Evolutionary conservation across 2,888 invertebrate species (phyloP).

Genomic region (Trachelus stipa): DNA sequence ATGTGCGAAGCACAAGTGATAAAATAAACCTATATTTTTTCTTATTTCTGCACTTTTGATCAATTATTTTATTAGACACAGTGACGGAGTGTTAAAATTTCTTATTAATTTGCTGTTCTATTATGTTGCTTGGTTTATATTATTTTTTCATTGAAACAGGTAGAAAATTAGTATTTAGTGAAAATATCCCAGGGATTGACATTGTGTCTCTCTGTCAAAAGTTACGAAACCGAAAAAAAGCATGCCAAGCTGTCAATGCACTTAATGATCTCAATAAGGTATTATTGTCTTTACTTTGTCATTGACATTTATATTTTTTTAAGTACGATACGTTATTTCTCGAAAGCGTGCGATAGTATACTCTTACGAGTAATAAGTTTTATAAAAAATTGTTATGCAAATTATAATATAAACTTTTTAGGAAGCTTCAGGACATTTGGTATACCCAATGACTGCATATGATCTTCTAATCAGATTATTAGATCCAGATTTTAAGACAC

Average conservation of each 20-base stretch:
- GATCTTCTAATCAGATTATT: constrained; percentile 78
- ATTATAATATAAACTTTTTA: constrained; percentile 33
- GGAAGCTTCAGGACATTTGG: constrained; percentile 40
- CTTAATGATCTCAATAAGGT: constrained; percentile 45
- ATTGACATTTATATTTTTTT: constrained; percentile 17
- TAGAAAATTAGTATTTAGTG: constrained; percentile 70
- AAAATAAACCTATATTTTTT: not conserved
- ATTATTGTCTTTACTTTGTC: constrained; percentile 28
- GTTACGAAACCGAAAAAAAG: constrained; percentile 52
- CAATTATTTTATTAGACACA: constrained; percentile 12
- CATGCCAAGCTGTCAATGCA: constrained; percentile 17
- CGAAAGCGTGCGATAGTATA: too few species aligned
- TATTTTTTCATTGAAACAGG: constrained; percentile 53
- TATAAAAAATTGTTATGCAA: constrained; percentile 37
- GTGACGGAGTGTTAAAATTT: constrained; percentile 12
- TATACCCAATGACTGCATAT: constrained; percentile 80
- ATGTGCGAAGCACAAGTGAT: constrained; percentile 31
- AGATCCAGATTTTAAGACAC: constrained; percentile 81
- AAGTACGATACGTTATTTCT: not conserved
- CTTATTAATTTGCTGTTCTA: constrained; percentile 20
- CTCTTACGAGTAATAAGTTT: constrained; percentile 35
- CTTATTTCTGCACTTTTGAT: not conserved
- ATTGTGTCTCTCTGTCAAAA: constrained; percentile 56
- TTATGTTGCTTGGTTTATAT: constrained; percentile 29
- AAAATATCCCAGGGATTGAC: constrained; percentile 68